A percentile compares a stretch with the other conserved stretches of the same genome.
These are phyloP conservation scores for Fulmarus glacialis DNA, from an alignment of 2,113 vertebrate species.

Conservation along the genomic window DNA sequence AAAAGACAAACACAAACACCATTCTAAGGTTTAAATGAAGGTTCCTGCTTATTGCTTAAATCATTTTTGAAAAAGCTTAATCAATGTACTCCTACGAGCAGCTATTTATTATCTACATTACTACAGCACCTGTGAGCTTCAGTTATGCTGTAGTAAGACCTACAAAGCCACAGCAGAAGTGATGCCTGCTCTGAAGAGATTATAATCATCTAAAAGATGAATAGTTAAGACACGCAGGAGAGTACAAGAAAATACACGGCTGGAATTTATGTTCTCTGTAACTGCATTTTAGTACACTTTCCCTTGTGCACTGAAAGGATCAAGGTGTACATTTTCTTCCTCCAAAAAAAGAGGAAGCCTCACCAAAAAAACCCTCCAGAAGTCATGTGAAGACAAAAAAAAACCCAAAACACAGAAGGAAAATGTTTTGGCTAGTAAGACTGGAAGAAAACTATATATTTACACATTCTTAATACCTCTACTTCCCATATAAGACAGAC, in stretches of 20 bases:
- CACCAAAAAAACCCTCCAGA: not conserved
- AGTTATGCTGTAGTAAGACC: not conserved
- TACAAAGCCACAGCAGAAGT: not conserved
- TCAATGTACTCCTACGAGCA: not conserved
- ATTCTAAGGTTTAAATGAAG: not conserved
- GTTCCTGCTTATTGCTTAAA: not conserved
- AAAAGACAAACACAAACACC: not conserved
- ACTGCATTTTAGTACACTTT: not conserved
- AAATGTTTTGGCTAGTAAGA: not conserved
- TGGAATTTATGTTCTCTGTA: not conserved
- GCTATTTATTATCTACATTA: not conserved
- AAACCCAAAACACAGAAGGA: not conserved
- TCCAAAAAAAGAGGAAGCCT: not conserved
- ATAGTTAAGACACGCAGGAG: not conserved
- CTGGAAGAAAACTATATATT: not conserved
- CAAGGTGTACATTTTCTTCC: not conserved
- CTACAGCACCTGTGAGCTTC: not conserved
- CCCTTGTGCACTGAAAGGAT: not conserved
- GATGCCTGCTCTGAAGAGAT: not conserved
- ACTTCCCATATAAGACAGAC: not conserved
- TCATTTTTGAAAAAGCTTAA: not conserved
- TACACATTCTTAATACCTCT: not conserved
- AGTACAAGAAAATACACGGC: not conserved
- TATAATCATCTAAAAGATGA: not conserved
- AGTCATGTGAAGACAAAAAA: not conserved